These are phyloP conservation scores for Trichomalopsis sarcophagae DNA, from an alignment of 1,140 invertebrate species.

Conservation along the genomic window DNA sequence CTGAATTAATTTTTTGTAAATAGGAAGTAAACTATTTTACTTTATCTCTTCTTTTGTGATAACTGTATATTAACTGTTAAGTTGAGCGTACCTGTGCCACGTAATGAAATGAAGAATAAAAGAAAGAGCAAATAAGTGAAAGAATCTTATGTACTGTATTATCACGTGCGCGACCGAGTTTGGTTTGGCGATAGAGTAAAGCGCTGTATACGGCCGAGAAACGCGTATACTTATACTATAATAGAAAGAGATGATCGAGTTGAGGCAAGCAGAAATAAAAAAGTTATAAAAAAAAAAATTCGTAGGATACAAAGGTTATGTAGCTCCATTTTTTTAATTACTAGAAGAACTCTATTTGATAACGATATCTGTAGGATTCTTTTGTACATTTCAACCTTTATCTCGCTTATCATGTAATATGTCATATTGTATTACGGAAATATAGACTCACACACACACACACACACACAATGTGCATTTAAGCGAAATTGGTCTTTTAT, in stretches of 20 bases:
- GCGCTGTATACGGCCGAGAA: neutral
- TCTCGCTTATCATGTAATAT: constrained; percentile 42
- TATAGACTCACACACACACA: constrained; percentile 47
- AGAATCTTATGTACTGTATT: constrained; percentile 16
- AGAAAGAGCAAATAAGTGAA: neutral
- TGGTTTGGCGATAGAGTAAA: constrained; percentile 12
- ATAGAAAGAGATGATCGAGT: neutral
- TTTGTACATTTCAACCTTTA: constrained; percentile 51
- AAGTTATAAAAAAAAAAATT: neutral
- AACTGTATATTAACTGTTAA: constrained; percentile 60
- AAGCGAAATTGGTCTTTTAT: constrained; percentile 27
- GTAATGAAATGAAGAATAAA: constrained; percentile 27
- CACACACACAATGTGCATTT: constrained; percentile 46
- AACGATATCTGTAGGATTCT: constrained; percentile 44
- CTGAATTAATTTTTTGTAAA: constrained; percentile 54
- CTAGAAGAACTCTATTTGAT: constrained; percentile 42
- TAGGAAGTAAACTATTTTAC: constrained; percentile 41
- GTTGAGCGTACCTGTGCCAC: constrained; percentile 63
- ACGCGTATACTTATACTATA: neutral
- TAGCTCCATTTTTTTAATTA: constrained; percentile 28
- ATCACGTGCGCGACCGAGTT: constrained; percentile 28
- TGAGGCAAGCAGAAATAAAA: neutral
- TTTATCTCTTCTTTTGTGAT: constrained; percentile 61
- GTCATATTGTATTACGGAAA: constrained; percentile 46
- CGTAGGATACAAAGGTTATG: constrained; percentile 24